These are phyloP conservation scores for Fukomys damarensis DNA, from an alignment of 2,113 vertebrate genomes.

Conservation along the genomic window DNA sequence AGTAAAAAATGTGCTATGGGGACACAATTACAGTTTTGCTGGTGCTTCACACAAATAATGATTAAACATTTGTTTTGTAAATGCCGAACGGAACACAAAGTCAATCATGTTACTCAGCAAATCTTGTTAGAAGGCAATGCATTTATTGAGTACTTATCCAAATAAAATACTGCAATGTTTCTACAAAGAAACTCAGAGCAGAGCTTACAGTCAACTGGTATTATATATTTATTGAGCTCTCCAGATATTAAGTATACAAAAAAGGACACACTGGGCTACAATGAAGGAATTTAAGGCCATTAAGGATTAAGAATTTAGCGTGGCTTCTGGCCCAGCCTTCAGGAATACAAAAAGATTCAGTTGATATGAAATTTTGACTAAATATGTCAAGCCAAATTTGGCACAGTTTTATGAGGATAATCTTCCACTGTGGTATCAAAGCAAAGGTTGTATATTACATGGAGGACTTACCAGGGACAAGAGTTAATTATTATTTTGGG, in stretches of 20 bases:
- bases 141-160: constrained; percentile 14
- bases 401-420: not conserved
- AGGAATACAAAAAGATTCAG: constrained; percentile 40
- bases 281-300: constrained; percentile 51
- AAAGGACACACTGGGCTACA: not conserved
- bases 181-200: constrained; percentile 49
- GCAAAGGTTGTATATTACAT: not conserved
- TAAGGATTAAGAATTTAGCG: constrained; percentile 57
- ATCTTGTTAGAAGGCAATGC: not conserved
- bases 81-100: not conserved
- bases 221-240: not conserved
- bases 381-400: constrained; percentile 1
- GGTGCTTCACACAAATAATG: not conserved
- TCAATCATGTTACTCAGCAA: constrained; percentile 53
- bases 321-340: constrained; percentile 40
- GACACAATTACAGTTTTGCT: not conserved
- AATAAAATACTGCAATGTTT: constrained; percentile 26
- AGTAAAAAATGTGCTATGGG: not conserved
- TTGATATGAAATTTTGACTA: constrained; percentile 35
- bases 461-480: not conserved
- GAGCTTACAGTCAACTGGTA: constrained; percentile 35
- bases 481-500: constrained; percentile 10
- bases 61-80: not conserved
- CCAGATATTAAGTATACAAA: constrained; percentile 50
- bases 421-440: not conserved